Base-by-base conservation (phyloP, 2,113 vertebrate genomes). In the Neoarius graeffei region DNA sequence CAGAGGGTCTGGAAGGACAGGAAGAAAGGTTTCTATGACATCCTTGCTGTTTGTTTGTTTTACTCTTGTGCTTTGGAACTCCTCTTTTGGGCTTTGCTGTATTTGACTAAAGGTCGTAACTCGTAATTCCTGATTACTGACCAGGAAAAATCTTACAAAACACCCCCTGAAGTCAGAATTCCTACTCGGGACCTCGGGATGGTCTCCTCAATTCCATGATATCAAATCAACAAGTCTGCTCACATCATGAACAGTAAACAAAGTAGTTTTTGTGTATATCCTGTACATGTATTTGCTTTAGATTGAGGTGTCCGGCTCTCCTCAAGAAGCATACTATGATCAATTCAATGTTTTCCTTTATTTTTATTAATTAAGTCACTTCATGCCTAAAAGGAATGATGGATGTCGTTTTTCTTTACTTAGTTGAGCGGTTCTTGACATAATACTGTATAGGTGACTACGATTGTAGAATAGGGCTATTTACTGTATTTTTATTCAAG, bases 31-130 rank as follows among this genome's bases (percentile, higher is more conserved):
- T 54, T 88, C 84, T 81, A 88, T 19, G 54, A 52, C 30, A 42
- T 83, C 60, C 30, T 35, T 77, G 25, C 82, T 76, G 42, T 90
- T 85, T 90, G 60, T 90, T 90, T 90, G 83, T 87, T 80, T 86
- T 87, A 57, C 77, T 88, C 35, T 27, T 56, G 67, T 25, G 11
- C 59, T 66, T 48, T 86, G 56, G 64, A 35, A 81, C 64, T 85
- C 50, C 14, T 60, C 76, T 42, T 27, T 8, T 57, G 14, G 66
- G 30, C 69, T 20, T 74, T 48, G 35, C 42, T 74, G 35, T 23
- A 35, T 71, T 71, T 42, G 30, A 71, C 30, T 42, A 71, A 2
- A 35, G 1, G 69, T 19, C 1, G 69, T 71, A 42, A 35, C 30
- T 71, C 69, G 17, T 69, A 7, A 17, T 35, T 71, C 67, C 14